Conservation (phyloP, 2,888 invertebrate genomes). For the Mythimna loreyi region DNA sequence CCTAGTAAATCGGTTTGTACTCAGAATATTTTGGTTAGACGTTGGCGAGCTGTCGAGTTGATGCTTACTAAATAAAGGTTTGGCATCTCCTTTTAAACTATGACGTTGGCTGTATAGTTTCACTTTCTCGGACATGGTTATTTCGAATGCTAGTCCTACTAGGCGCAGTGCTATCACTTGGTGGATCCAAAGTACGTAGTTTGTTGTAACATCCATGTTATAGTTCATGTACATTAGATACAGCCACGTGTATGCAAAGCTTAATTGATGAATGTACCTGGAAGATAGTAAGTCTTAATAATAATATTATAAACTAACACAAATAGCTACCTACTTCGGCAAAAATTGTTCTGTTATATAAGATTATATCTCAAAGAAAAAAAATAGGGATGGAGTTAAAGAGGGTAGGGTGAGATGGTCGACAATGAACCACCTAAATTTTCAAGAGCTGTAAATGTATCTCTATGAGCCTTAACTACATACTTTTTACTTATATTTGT, state of each 20-base stretch:
- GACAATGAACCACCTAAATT: too few relatives aligned
- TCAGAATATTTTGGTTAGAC: not conserved
- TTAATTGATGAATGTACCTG: constrained; percentile 93
- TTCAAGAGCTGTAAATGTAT: too few relatives aligned
- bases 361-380: too few relatives aligned
- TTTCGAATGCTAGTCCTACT: constrained; percentile 96
- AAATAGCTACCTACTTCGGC: not conserved
- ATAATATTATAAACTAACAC: not conserved
- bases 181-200: constrained; percentile 94
- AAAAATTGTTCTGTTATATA: too few relatives aligned
- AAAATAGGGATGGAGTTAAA: too few relatives aligned
- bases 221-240: constrained; percentile 94
- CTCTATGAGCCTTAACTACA: too few relatives aligned
- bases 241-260: constrained; percentile 94
- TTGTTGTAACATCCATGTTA: constrained; percentile 92
- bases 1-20: too few relatives aligned
- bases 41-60: not conserved
- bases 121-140: constrained; percentile 78
- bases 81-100: not conserved
- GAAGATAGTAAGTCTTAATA: constrained; percentile 68
- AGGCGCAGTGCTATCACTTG: constrained; percentile 96
- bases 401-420: too few relatives aligned
- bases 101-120: constrained; percentile 13
- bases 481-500: too few relatives aligned
- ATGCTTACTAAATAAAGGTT: not conserved